Percentiles rank a stretch among this genome's conserved stretches.
phyloP scores from a whole-genome alignment of 2,797 vertebrate genomes.

The Melopsittacus undulatus region DNA sequence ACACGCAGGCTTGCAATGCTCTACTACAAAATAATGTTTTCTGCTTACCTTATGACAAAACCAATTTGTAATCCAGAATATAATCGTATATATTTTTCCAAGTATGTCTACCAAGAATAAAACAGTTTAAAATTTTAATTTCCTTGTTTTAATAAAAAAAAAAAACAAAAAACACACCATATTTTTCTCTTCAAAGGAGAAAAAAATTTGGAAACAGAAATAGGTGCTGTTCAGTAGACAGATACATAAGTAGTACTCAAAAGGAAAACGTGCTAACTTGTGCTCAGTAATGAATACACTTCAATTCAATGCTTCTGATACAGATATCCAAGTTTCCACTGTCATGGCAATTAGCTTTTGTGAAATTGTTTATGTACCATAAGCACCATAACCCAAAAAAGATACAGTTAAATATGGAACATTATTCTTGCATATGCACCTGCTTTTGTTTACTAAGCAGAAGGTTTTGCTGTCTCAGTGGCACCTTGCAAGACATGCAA shows the following conservation, averaged over 20 bases:
- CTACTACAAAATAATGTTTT: not conserved
- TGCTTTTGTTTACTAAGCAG: not conserved
- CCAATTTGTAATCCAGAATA: not conserved
- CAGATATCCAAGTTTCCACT: not conserved
- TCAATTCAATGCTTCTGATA: not conserved
- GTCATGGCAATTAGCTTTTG: not conserved
- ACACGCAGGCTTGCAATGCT: not conserved
- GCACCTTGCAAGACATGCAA: not conserved
- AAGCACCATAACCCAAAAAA: not conserved
- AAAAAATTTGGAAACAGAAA: not conserved
- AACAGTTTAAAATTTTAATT: not conserved
- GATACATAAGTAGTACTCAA: not conserved
- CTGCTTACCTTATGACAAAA: not conserved
- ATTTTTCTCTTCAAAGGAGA: not conserved
- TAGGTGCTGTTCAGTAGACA: not conserved
- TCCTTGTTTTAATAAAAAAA: not conserved
- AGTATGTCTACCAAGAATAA: not conserved
- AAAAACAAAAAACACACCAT: not conserved
- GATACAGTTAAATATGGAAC: not conserved
- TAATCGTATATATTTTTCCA: not conserved
- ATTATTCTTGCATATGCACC: not conserved
- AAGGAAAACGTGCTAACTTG: not conserved
- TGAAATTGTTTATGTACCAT: not conserved
- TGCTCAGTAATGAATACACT: rapidly evolving
- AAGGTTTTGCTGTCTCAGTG: not conserved